These are phyloP conservation scores for Nomada ferruginata DNA, from an alignment of 2,888 invertebrate species.

Conservation along the genomic window DNA sequence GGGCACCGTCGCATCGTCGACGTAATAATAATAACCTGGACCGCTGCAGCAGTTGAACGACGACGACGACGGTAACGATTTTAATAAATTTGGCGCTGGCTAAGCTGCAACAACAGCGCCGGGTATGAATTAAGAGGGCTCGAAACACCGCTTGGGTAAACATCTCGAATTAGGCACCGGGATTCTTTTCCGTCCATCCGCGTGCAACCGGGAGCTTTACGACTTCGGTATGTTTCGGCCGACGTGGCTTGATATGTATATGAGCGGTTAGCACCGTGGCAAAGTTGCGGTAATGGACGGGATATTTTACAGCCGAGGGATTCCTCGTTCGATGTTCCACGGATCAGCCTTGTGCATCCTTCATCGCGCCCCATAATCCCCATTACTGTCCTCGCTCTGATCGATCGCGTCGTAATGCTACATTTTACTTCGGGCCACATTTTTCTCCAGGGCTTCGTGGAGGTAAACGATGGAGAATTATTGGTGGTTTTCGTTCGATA, in stretches of 20 bases:
- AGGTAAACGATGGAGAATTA: too few relatives aligned
- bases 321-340: slow-evolving; percentile 39
- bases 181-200: slow-evolving; percentile 72
- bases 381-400: slow-evolving; percentile 22
- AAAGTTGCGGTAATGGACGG: slow-evolving; percentile 66
- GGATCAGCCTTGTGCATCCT: slow-evolving; percentile 50
- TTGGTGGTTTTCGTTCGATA: neutral
- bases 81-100: slow-evolving; percentile 82
- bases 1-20: slow-evolving; percentile 25
- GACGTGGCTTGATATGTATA: slow-evolving; percentile 59
- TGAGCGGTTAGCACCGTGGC: slow-evolving; percentile 52
- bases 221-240: slow-evolving; percentile 65
- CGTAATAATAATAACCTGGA: slow-evolving; percentile 61
- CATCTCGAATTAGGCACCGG: slow-evolving; percentile 82
- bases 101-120: slow-evolving; percentile 83
- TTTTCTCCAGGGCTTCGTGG: too few relatives aligned
- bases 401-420: slow-evolving; percentile 12
- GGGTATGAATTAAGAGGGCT: slow-evolving; percentile 82
- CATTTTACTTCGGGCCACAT: too few relatives aligned
- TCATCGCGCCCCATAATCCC: slow-evolving; percentile 14
- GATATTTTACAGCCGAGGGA: slow-evolving; percentile 66
- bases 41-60: slow-evolving; percentile 6
- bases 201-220: slow-evolving; percentile 64
- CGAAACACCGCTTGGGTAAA: slow-evolving; percentile 81
- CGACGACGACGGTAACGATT: slow-evolving; percentile 74